Percentiles rank a stretch among this genome's conserved stretches.
Evolutionary conservation across 2,888 invertebrate genomes (phyloP).

Genomic region (Mystacides longicornis): DNA sequence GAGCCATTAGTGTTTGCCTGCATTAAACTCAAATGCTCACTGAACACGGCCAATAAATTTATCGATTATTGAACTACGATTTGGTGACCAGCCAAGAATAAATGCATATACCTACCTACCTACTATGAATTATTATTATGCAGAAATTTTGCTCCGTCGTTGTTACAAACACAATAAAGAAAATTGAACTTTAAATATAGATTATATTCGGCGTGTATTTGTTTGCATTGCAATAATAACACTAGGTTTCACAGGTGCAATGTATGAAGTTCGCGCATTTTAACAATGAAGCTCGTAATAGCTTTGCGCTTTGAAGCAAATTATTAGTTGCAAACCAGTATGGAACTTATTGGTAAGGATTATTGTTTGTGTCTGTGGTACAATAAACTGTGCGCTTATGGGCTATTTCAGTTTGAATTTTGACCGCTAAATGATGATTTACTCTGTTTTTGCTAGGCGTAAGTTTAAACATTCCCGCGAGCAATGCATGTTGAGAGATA

Average conservation of each 20-base stretch:
- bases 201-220: neutral
- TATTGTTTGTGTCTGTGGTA: too few species aligned
- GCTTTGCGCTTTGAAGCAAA: too few species aligned
- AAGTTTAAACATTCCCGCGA: too few species aligned
- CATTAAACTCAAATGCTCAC: constrained; percentile 3
- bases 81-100: constrained; percentile 15
- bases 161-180: neutral
- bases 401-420: too few species aligned
- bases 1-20: too few species aligned
- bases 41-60: constrained; percentile 11
- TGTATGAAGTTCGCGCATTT: neutral
- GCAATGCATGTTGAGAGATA: too few species aligned
- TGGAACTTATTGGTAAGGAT: too few species aligned
- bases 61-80: constrained; percentile 12
- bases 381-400: too few species aligned
- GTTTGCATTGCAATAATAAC: neutral
- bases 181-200: neutral
- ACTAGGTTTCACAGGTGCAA: constrained; percentile 9
- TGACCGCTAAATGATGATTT: too few species aligned
- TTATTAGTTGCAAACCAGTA: too few species aligned
- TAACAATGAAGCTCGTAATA: too few species aligned
- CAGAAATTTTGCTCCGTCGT: neutral
- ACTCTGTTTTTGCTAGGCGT: too few species aligned
- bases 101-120: neutral
- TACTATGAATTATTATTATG: neutral